Conservation (phyloP, 2,797 vertebrate genomes). For the Rhynchotus rufescens region DNA sequence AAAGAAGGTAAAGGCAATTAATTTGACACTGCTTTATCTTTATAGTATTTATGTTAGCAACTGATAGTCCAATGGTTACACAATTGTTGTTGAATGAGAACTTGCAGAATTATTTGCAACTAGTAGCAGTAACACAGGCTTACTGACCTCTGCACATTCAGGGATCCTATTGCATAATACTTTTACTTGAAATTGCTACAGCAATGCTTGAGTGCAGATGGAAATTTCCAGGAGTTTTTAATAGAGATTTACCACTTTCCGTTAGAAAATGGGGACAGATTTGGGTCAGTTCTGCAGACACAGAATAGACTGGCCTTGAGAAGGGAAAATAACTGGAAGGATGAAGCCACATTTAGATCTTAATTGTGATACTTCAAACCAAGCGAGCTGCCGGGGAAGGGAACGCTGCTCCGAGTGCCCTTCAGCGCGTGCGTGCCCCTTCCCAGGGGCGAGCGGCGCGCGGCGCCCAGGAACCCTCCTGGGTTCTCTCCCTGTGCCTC, state of each 20-base stretch:
- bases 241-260: fast-evolving
- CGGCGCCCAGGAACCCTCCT: neutral
- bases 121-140: neutral
- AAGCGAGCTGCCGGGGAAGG: neutral
- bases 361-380: neutral
- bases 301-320: neutral
- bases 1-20: slow-evolving; percentile 6
- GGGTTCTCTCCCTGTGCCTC: too few species aligned
- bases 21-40: slow-evolving; percentile 50
- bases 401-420: neutral
- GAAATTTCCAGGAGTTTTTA: slow-evolving; percentile 63
- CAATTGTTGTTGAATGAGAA: slow-evolving; percentile 15
- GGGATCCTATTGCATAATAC: slow-evolving; percentile 24
- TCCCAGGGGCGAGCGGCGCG: neutral
- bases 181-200: neutral
- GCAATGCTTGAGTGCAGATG: neutral
- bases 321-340: neutral
- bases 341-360: neutral
- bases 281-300: neutral
- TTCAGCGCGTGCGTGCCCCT: fast-evolving
- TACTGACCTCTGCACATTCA: slow-evolving; percentile 28
- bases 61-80: neutral
- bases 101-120: slow-evolving; percentile 10
- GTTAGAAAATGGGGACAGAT: neutral
- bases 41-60: neutral